Conservation (phyloP, 2,888 invertebrate genomes). For the Bellardia bayeri region DNA sequence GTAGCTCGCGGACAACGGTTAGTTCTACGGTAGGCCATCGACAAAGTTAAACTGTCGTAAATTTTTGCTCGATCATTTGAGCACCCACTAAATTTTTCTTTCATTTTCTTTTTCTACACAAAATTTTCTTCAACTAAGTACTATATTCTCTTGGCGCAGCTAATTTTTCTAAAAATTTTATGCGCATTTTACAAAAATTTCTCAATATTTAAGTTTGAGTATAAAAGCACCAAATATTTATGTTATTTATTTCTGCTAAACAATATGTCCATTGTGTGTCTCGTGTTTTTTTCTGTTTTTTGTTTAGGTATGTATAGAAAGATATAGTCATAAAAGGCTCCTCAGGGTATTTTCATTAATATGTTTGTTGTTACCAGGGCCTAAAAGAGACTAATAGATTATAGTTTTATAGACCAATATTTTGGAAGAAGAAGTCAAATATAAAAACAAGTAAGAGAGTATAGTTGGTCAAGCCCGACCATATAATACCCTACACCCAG, state of each 20-base stretch:
- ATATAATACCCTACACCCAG: too few relatives aligned
- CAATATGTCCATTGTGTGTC: conserved; percentile 49
- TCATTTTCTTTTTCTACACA: not conserved
- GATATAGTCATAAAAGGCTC: conserved; percentile 6
- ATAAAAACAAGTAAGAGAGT: too few relatives aligned
- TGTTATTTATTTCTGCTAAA: conserved; percentile 36
- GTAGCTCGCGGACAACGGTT: conserved; percentile 80
- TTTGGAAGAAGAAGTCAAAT: too few relatives aligned
- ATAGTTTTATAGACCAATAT: not conserved
- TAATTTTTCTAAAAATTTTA: conserved; percentile 52
- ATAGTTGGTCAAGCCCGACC: too few relatives aligned
- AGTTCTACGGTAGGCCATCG: conserved; percentile 82
- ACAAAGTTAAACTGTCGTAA: conserved; percentile 81
- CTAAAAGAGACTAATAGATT: conserved; percentile 16
- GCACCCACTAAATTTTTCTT: conserved; percentile 40
- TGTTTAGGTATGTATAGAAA: not conserved
- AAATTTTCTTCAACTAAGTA: not conserved
- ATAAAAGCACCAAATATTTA: conserved; percentile 23
- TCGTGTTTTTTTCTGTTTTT: not conserved
- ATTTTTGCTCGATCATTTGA: conserved; percentile 40
- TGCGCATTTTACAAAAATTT: conserved; percentile 58
- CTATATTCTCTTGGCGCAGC: conserved; percentile 65
- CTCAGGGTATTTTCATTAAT: conserved; percentile 44
- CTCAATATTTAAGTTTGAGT: conserved; percentile 29
- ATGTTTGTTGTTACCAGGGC: conserved; percentile 20